Conservation (phyloP, 2,888 invertebrate genomes). For the Micropterix aruncella region DNA sequence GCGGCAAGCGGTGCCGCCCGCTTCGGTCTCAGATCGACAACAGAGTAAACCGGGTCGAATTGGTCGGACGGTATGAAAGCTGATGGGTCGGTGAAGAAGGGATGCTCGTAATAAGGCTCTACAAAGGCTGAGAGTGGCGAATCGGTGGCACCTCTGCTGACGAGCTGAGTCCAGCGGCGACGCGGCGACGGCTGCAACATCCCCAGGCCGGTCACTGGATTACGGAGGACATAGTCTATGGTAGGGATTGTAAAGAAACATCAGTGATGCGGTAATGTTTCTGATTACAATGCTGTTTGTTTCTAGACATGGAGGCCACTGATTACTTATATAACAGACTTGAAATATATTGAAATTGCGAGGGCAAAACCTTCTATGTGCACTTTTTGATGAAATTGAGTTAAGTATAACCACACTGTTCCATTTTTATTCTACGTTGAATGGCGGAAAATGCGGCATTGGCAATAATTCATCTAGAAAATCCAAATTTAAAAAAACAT, state of each 20-base stretch:
- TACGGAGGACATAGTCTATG: slow-evolving; percentile 20
- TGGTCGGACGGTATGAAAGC: slow-evolving; percentile 5
- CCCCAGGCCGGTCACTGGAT: slow-evolving; percentile 49
- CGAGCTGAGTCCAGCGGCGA: slow-evolving; percentile 32
- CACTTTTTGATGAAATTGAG: too few relatives aligned
- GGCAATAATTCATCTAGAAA: too few relatives aligned
- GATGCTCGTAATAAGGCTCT: slow-evolving; percentile 28
- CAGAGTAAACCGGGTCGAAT: neutral
- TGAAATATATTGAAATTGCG: too few relatives aligned
- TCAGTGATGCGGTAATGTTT: too few relatives aligned
- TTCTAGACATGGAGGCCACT: too few relatives aligned
- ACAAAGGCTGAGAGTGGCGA: slow-evolving; percentile 10
- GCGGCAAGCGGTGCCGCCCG: neutral
- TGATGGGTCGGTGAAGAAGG: slow-evolving; percentile 21
- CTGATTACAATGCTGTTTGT: too few relatives aligned
- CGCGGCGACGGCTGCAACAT: slow-evolving; percentile 37
- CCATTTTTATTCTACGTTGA: too few relatives aligned
- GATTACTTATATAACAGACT: too few relatives aligned
- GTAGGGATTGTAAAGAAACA: neutral
- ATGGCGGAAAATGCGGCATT: too few relatives aligned
- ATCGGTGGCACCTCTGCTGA: slow-evolving; percentile 27
- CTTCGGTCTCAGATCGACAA: neutral
- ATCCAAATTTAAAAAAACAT: too few relatives aligned
- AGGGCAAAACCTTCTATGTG: too few relatives aligned
- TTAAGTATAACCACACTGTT: too few relatives aligned